Conservation (phyloP, 2,888 invertebrate species). For the Lumbricus terrestris region DNA sequence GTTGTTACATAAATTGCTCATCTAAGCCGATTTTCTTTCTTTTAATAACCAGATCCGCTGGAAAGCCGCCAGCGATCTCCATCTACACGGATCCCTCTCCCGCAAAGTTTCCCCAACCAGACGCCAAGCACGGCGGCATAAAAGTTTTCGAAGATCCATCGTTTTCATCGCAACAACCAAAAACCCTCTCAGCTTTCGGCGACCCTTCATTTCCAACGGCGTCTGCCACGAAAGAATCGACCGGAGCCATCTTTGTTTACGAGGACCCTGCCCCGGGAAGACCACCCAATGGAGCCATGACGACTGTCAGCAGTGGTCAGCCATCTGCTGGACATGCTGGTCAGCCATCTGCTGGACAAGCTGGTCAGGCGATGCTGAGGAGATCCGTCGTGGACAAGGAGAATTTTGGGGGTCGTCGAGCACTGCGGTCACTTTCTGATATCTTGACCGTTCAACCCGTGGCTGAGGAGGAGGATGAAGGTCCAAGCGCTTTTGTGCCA, state of each 20-base stretch:
- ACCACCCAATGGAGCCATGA: not conserved
- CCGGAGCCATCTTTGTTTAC: not conserved
- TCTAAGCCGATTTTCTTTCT: not conserved
- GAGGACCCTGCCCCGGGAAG: not conserved
- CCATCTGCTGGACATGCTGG: no score
- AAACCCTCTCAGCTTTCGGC: not conserved
- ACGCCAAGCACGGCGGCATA: not conserved
- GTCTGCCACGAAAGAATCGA: not conserved
- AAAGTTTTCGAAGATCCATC: not conserved
- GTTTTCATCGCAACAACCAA: not conserved
- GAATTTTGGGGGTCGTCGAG: not conserved
- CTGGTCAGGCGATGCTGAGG: not conserved
- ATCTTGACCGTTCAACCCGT: not conserved
- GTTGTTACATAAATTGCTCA: no score
- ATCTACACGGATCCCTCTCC: not conserved
- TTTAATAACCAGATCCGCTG: not conserved
- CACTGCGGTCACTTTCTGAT: not conserved
- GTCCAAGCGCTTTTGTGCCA: not conserved
- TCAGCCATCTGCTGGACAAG: no score
- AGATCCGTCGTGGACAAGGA: not conserved
- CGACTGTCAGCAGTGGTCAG: no score
- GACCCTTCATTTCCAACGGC: not conserved
- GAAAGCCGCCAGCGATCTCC: not conserved
- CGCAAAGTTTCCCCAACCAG: not conserved
- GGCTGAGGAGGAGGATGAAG: not conserved